Percentiles rank a stretch among this genome's conserved stretches.
Conservation (phyloP, 2,888 invertebrate species). For the Sympetrum striolatum region DNA sequence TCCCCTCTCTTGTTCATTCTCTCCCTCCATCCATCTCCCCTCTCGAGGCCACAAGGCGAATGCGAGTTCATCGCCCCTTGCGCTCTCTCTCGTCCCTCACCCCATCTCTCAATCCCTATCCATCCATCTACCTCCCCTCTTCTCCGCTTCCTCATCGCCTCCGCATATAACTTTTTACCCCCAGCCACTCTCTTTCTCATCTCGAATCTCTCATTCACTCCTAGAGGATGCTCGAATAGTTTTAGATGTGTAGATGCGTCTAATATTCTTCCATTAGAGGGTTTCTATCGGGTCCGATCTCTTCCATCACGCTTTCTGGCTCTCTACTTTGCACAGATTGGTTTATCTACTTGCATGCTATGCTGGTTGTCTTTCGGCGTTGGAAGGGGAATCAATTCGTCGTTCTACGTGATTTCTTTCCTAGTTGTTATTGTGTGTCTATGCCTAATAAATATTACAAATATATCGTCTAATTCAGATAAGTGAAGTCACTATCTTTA, state of each 20-base stretch:
- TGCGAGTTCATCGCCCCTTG: slow-evolving; percentile 32
- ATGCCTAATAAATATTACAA: too few species aligned
- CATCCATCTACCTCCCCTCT: not conserved
- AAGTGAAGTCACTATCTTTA: too few species aligned
- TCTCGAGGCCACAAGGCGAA: not conserved
- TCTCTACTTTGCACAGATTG: too few species aligned
- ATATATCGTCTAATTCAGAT: too few species aligned
- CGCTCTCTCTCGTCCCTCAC: not conserved
- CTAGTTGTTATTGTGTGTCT: too few species aligned
- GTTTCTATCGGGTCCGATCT: not conserved
- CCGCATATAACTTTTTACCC: not conserved
- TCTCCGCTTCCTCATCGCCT: slow-evolving; percentile 11
- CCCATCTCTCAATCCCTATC: not conserved
- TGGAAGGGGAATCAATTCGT: too few species aligned
- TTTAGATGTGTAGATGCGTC: not conserved
- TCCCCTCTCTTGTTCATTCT: not conserved
- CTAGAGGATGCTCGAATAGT: not conserved
- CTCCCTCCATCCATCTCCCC: not conserved
- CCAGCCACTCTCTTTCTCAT: not conserved
- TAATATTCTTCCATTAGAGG: not conserved
- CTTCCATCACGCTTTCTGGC: too few species aligned
- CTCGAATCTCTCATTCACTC: not conserved
- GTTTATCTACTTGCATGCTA: too few species aligned
- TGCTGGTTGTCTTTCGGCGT: too few species aligned
- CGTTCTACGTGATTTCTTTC: too few species aligned